phyloP scores from a whole-genome alignment of 2,797 vertebrate species.

The Pristis pectinata region DNA sequence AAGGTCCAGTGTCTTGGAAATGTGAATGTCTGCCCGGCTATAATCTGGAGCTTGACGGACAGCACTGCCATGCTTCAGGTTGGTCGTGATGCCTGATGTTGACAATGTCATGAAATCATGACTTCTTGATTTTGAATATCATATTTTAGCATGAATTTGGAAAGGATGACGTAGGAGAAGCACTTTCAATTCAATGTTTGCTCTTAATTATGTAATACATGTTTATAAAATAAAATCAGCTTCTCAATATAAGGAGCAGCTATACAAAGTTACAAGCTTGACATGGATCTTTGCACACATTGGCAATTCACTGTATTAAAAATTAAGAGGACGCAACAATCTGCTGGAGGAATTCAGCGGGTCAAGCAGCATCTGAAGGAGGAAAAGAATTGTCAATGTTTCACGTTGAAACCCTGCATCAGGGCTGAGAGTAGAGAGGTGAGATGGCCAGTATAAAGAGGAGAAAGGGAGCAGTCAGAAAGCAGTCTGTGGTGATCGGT shows the following conservation, averaged over 20 bases:
- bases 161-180: neutral
- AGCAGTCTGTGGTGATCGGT: no score
- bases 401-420: no score
- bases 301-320: neutral
- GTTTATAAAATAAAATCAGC: neutral
- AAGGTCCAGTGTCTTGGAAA: slow-evolving; percentile 65
- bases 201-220: neutral
- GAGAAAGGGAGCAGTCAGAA: no score
- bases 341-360: no score
- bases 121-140: neutral
- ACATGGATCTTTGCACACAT: neutral
- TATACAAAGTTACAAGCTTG: neutral
- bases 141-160: neutral
- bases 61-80: slow-evolving; percentile 71
- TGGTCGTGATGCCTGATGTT: slow-evolving; percentile 42
- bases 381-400: no score
- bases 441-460: no score
- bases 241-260: neutral
- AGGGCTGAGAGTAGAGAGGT: no score
- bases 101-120: neutral
- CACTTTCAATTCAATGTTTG: neutral
- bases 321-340: no score
- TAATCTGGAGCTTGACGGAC: slow-evolving; percentile 68
- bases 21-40: slow-evolving; percentile 81
- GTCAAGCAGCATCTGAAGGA: no score